Evolutionary conservation across 2,888 invertebrate species (phyloP).

Genomic region (Carcina quercana): DNA sequence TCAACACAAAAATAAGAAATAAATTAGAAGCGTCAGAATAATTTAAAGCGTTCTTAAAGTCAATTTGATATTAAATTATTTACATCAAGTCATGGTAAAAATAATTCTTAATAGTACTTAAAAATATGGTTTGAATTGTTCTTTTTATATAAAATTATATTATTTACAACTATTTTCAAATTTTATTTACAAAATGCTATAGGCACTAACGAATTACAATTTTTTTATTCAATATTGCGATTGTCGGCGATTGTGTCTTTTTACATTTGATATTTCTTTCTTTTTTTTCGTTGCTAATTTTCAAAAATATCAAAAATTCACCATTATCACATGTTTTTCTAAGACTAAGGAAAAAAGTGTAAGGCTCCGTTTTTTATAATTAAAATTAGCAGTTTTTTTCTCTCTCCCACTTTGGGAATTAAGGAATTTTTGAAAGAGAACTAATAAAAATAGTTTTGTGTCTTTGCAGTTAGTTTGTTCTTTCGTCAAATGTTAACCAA

Average conservation of each 20-base stretch:
- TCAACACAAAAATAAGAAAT: conserved; percentile 16
- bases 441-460: no score
- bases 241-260: no score
- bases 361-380: no score
- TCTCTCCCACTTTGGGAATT: no score
- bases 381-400: background rate
- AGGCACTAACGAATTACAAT: conserved; percentile 42
- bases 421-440: no score
- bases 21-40: conserved; percentile 46
- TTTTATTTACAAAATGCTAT: conserved; percentile 17
- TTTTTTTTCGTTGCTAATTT: no score
- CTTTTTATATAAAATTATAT: conserved; percentile 12
- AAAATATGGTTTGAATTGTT: conserved; percentile 15
- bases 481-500: no score
- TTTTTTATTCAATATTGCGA: conserved; percentile 26
- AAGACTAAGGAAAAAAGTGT: conserved; percentile 6
- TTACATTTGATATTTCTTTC: no score
- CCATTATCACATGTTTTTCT: conserved; percentile 12
- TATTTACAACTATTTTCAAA: conserved; percentile 21
- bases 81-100: conserved; percentile 26
- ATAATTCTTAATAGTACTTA: conserved; percentile 19
- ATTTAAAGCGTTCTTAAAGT: conserved; percentile 26
- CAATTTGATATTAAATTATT: conserved; percentile 30
- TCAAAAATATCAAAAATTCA: conserved; percentile 22
- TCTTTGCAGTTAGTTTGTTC: no score